A percentile compares a stretch with the other conserved stretches of the same genome.
These are phyloP conservation scores for Microplitis manilae DNA, from an alignment of 2,888 invertebrate genomes.

Conservation along the genomic window DNA sequence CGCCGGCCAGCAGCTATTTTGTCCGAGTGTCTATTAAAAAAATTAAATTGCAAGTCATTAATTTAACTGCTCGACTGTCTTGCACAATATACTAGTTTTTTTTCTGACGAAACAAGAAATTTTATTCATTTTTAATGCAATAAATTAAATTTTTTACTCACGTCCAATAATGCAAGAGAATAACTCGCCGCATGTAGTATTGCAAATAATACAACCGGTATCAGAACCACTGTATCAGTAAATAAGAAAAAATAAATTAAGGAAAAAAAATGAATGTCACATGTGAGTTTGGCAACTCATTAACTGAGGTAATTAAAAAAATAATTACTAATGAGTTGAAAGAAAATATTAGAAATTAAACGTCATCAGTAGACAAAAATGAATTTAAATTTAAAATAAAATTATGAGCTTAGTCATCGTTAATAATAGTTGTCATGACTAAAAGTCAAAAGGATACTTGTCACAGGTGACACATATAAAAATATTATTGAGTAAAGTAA, in stretches of 20 bases:
- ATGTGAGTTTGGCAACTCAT: neutral
- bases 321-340: neutral
- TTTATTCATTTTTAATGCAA: neutral
- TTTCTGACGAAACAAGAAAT: conserved; percentile 2
- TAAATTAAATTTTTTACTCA: conserved; percentile 75
- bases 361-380: conserved; percentile 26
- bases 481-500: conserved; percentile 96
- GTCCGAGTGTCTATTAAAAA: conserved; percentile 84
- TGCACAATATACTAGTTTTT: conserved; percentile 28
- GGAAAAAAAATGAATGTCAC: conserved; percentile 33
- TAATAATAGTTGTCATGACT: neutral
- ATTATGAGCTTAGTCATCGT: neutral
- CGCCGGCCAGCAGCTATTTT: conserved; percentile 91
- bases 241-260: conserved; percentile 10
- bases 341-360: neutral
- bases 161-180: conserved; percentile 90
- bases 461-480: conserved; percentile 89
- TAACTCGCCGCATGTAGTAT: conserved; percentile 94
- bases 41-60: conserved; percentile 44
- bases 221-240: conserved; percentile 81
- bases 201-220: conserved; percentile 94
- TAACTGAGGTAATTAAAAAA: neutral
- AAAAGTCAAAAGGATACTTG: conserved; percentile 83
- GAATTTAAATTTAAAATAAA: neutral
- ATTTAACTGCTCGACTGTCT: conserved; percentile 11